Conservation (phyloP, 2,888 invertebrate genomes). For the Biston stratarius region DNA sequence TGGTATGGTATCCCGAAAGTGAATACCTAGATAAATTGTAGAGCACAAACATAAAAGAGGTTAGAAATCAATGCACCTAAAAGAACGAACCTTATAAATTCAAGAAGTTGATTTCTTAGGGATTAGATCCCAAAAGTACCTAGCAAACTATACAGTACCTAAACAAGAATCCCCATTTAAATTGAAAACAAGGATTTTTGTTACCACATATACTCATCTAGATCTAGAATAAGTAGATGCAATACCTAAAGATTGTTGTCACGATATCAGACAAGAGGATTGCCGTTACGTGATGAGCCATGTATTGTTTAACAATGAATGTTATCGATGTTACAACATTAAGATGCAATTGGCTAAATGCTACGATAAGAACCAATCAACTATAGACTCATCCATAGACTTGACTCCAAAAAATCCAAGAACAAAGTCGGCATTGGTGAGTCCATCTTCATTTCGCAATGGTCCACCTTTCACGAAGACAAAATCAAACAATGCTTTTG, state of each 20-base stretch:
- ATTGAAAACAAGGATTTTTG: too few relatives aligned
- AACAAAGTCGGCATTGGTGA: neutral
- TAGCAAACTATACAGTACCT: too few relatives aligned
- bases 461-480: constrained; percentile 8
- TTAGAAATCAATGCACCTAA: too few relatives aligned
- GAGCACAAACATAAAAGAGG: too few relatives aligned
- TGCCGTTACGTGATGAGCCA: constrained; percentile 11
- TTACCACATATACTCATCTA: too few relatives aligned
- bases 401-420: neutral
- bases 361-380: neutral
- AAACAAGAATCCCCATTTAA: too few relatives aligned
- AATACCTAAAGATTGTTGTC: neutral
- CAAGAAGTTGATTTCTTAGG: too few relatives aligned
- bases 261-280: neutral
- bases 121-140: too few relatives aligned
- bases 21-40: too few relatives aligned
- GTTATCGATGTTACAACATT: constrained; percentile 14
- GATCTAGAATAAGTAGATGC: neutral
- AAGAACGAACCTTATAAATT: too few relatives aligned
- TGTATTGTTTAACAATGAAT: constrained; percentile 32
- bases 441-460: constrained; percentile 11
- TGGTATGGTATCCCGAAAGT: neutral
- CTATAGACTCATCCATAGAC: neutral
- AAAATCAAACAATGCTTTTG: constrained; percentile 13
- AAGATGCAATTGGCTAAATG: constrained; percentile 3